Conservation (phyloP, 1,140 invertebrate genomes). For the Aphelinus atriplicis region DNA sequence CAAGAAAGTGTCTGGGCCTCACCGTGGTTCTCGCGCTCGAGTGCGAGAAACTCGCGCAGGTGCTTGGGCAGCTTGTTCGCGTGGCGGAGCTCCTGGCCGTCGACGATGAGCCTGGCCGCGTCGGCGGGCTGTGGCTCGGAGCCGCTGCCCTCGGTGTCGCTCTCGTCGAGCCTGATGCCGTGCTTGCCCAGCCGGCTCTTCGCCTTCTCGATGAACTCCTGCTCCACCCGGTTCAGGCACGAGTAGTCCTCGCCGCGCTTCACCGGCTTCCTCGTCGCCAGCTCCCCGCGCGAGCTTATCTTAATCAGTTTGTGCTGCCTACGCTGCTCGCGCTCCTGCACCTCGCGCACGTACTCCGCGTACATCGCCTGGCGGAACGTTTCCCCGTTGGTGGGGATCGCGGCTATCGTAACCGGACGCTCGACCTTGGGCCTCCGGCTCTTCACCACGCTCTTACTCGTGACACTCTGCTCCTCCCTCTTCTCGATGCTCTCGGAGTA, state of each 20-base stretch:
- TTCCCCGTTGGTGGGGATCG: conserved; percentile 70
- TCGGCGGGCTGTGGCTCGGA: conserved; percentile 46
- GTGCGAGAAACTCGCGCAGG: conserved; percentile 74
- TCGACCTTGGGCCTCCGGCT: conserved; percentile 25
- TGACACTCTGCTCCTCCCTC: conserved; percentile 43
- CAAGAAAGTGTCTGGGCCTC: background rate
- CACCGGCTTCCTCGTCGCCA: conserved; percentile 33
- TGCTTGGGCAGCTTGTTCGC: conserved; percentile 76
- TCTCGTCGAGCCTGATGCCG: conserved; percentile 69
- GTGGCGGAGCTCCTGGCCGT: conserved; percentile 71
- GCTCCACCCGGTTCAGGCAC: conserved; percentile 71
- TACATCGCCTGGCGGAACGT: conserved; percentile 81
- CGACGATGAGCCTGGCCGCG: conserved; percentile 68
- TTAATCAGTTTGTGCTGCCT: conserved; percentile 82
- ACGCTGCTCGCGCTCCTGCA: conserved; percentile 80
- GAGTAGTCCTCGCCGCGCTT: conserved; percentile 38
- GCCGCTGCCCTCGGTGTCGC: conserved; percentile 58
- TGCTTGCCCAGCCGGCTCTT: conserved; percentile 70
- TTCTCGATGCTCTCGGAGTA: conserved; percentile 40
- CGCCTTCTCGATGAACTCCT: conserved; percentile 78
- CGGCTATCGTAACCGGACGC: conserved; percentile 52
- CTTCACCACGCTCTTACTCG: too few species aligned
- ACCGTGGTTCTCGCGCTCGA: conserved; percentile 60
- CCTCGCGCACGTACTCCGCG: conserved; percentile 81
- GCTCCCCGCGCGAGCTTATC: conserved; percentile 65